Conservation (phyloP, 2,888 invertebrate species). For the Drosophila meridiana region DNA sequence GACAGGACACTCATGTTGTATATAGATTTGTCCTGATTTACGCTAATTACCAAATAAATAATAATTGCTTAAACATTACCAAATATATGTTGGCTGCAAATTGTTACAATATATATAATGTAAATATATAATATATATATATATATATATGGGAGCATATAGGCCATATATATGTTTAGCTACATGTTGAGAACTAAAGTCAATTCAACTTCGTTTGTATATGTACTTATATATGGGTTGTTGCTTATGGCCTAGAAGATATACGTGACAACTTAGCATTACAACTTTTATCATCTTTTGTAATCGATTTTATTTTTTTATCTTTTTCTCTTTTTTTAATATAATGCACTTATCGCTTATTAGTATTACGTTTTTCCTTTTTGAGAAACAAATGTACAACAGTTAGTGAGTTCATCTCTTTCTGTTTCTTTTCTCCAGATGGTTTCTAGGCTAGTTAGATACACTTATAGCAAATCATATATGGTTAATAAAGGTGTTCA, state of each 20-base stretch:
- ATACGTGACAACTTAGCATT: slow-evolving; percentile 72
- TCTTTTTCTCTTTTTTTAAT: slow-evolving; percentile 41
- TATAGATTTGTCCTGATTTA: slow-evolving; percentile 37
- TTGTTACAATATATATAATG: slow-evolving; percentile 36
- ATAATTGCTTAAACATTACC: slow-evolving; percentile 36
- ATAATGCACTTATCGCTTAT: slow-evolving; percentile 75
- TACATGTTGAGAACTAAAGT: slow-evolving; percentile 52
- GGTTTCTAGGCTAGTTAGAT: slow-evolving; percentile 13
- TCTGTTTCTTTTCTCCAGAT: slow-evolving; percentile 11
- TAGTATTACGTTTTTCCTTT: slow-evolving; percentile 27
- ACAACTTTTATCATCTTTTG: slow-evolving; percentile 36
- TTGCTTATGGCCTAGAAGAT: slow-evolving; percentile 70
- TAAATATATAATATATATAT: slow-evolving; percentile 8
- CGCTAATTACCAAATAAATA: slow-evolving; percentile 41
- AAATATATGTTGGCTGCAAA: slow-evolving; percentile 59
- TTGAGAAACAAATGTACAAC: slow-evolving; percentile 58
- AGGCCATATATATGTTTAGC: slow-evolving; percentile 21
- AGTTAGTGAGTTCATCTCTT: slow-evolving; percentile 34
- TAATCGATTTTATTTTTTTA: slow-evolving; percentile 16
- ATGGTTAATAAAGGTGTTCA: slow-evolving; percentile 10
- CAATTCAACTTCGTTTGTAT: slow-evolving; percentile 54
- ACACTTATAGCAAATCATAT: slow-evolving; percentile 14
- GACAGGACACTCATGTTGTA: slow-evolving; percentile 48
- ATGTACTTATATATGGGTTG: slow-evolving; percentile 16
- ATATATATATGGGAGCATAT: slow-evolving; percentile 34